Percentiles rank a stretch among this genome's conserved stretches.
Evolutionary conservation across 2,888 invertebrate species (phyloP).

Genomic region (Anthoptus insignis): DNA sequence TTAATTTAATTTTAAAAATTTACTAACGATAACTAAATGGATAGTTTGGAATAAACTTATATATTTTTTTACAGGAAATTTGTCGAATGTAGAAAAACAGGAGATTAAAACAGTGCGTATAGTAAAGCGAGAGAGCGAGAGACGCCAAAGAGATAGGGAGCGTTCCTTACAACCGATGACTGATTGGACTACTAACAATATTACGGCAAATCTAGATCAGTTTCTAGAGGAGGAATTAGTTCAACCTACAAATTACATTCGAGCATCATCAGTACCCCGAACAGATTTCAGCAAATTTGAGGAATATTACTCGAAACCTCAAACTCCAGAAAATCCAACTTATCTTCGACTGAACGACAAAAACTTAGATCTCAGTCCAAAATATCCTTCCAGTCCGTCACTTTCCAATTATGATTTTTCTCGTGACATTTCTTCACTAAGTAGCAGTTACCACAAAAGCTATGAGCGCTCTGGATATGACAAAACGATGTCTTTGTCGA

Average conservation of each 20-base stretch:
- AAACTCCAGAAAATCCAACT: slow-evolving; percentile 63
- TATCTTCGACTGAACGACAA: slow-evolving; percentile 68
- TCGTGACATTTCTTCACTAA: slow-evolving; percentile 74
- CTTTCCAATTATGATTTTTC: slow-evolving; percentile 81
- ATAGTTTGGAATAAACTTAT: neutral
- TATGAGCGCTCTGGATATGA: slow-evolving; percentile 75
- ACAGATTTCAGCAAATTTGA: slow-evolving; percentile 74
- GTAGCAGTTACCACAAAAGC: slow-evolving; percentile 76
- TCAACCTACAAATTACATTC: slow-evolving; percentile 69
- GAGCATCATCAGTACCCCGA: slow-evolving; percentile 86
- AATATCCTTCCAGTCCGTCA: slow-evolving; percentile 81
- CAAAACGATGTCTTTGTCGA: slow-evolving; percentile 72
- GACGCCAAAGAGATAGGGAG: slow-evolving; percentile 93
- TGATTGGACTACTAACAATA: slow-evolving; percentile 76
- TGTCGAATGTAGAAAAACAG: slow-evolving; percentile 92
- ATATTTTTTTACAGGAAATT: slow-evolving; percentile 84
- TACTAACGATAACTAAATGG: too few relatives aligned
- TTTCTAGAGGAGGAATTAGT: slow-evolving; percentile 81
- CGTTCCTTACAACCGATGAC: slow-evolving; percentile 85
- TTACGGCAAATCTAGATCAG: slow-evolving; percentile 78
- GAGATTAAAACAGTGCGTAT: slow-evolving; percentile 98
- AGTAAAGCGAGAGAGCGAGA: slow-evolving; percentile 96
- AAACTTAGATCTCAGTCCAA: slow-evolving; percentile 78
- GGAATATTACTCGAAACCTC: slow-evolving; percentile 68
- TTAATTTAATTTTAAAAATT: too few relatives aligned